Percentiles rank a stretch among this genome's conserved stretches.
Conservation (phyloP, 1,140 invertebrate species). For the Trypoxylus dichotomus region DNA sequence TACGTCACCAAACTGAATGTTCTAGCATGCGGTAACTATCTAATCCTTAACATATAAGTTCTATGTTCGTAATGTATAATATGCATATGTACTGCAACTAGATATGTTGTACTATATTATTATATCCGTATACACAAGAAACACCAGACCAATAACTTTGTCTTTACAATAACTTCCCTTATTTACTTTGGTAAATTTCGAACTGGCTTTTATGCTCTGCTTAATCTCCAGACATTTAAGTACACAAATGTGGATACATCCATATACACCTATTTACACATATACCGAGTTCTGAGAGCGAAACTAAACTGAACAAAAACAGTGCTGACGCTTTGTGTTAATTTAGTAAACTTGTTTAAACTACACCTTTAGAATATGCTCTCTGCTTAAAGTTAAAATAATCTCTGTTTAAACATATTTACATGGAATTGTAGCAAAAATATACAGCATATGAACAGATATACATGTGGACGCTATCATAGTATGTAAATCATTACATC, state of each 20-base stretch:
- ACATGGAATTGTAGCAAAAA: too few species aligned
- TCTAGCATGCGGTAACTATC: neutral
- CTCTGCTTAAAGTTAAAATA: too few species aligned
- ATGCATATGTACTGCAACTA: neutral
- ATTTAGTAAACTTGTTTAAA: neutral
- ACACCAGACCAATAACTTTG: neutral
- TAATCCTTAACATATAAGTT: neutral
- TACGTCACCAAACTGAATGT: too few species aligned
- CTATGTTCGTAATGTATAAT: neutral
- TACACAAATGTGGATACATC: neutral
- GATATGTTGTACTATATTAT: neutral
- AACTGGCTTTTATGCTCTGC: neutral
- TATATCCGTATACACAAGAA: neutral
- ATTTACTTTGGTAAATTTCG: conserved; percentile 16
- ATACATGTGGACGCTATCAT: too few species aligned
- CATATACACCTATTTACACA: neutral
- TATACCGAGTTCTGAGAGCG: neutral
- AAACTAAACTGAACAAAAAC: neutral
- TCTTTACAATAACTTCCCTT: neutral
- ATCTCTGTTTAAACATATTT: too few species aligned
- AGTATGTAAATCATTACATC: too few species aligned
- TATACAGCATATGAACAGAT: too few species aligned
- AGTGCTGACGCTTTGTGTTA: neutral
- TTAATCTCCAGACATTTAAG: neutral
- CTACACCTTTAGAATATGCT: neutral